phyloP scores from a whole-genome alignment of 2,797 vertebrate species.

The Sebastes itinus region DNA sequence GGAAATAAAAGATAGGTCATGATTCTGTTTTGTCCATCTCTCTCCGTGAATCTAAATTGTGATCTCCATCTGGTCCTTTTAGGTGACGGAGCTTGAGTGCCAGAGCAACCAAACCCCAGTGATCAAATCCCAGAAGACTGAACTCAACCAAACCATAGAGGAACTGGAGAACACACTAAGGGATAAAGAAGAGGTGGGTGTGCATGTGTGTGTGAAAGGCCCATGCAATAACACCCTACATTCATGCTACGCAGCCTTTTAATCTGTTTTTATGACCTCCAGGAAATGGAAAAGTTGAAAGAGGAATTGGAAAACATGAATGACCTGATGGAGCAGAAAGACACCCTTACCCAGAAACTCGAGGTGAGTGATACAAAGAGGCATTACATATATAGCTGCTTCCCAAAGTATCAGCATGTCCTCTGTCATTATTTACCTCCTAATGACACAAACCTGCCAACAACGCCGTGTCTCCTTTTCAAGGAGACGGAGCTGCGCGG shows the following conservation, averaged over 20 bases:
- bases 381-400: background rate
- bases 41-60: background rate
- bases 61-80: slow-evolving; percentile 24
- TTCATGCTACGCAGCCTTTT: background rate
- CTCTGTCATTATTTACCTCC: background rate
- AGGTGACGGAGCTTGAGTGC: slow-evolving; percentile 98
- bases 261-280: slow-evolving; percentile 19
- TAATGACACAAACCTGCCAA: background rate
- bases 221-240: background rate
- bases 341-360: slow-evolving; percentile 92
- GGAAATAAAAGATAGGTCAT: slow-evolving; percentile 14
- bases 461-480: background rate
- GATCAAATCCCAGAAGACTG: slow-evolving; percentile 96
- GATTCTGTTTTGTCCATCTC: background rate
- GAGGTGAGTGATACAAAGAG: slow-evolving; percentile 81
- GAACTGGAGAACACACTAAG: slow-evolving; percentile 92
- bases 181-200: slow-evolving; percentile 92
- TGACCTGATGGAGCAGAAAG: slow-evolving; percentile 95
- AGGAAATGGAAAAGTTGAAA: slow-evolving; percentile 98
- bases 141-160: slow-evolving; percentile 98
- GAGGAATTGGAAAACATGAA: slow-evolving; percentile 95
- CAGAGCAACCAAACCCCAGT: slow-evolving; percentile 95
- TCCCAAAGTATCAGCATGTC: background rate
- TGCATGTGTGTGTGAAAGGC: background rate
- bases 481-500: slow-evolving; percentile 96